phyloP scores from a whole-genome alignment of 92 coral and sea anemone species.

The Desmophyllum pertusum region DNA sequence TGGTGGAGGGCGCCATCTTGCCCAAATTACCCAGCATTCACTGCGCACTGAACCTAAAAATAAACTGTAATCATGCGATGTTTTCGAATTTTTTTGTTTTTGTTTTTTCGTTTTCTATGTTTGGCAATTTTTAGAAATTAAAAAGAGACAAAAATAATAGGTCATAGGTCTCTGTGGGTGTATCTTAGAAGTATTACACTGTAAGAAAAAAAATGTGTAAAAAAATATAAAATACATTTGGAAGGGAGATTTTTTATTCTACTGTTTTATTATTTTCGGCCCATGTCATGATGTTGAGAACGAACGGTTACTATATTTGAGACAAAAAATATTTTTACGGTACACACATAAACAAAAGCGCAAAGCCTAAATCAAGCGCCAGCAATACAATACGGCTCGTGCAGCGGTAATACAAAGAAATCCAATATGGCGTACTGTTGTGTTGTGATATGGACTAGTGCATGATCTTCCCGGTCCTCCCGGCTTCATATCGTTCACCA shows the following conservation, averaged over 20 bases:
- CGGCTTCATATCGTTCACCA: no score
- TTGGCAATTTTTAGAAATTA: neutral
- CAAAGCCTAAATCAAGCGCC: no score
- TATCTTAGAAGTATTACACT: neutral
- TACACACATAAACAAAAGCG: no score
- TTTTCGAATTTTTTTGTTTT: neutral
- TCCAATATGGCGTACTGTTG: neutral
- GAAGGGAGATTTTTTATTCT: no score
- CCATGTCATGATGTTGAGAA: no score
- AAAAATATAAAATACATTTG: no score
- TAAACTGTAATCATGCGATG: neutral
- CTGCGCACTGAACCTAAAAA: slow-evolving; percentile 1
- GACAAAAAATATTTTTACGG: no score
- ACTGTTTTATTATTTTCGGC: no score
- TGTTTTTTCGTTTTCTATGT: neutral
- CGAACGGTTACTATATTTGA: no score
- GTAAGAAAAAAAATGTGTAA: no score
- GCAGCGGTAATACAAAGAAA: slow-evolving; percentile 17
- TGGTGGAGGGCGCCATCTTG: slow-evolving; percentile 99
- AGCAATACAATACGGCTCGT: neutral
- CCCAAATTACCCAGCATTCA: slow-evolving; percentile 34
- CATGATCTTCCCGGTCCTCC: no score
- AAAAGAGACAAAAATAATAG: neutral
- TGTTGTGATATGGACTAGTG: neutral
- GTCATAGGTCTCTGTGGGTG: neutral